These are phyloP conservation scores for Falcunculus frontatus DNA, from an alignment of 2,113 vertebrate species.

Conservation along the genomic window DNA sequence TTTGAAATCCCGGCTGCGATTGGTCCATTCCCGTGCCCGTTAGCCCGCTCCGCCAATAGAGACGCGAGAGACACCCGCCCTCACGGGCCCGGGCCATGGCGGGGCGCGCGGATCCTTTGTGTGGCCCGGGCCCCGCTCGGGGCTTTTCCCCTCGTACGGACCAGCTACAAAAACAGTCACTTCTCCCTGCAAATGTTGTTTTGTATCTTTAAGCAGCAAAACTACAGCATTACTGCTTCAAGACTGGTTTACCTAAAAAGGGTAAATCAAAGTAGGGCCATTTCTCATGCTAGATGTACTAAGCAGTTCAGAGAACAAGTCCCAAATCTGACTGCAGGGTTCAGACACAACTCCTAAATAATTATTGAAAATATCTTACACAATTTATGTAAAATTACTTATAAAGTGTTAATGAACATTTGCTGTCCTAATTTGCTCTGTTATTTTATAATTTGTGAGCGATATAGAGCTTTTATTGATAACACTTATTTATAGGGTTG, in stretches of 20 bases:
- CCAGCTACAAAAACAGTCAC: fast-evolving
- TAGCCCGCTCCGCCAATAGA: background rate
- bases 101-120: background rate
- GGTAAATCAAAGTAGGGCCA: background rate
- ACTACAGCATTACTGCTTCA: background rate
- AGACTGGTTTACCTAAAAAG: background rate
- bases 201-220: too few species aligned
- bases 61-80: fast-evolving
- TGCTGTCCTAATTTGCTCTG: too few species aligned
- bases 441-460: background rate
- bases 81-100: fast-evolving
- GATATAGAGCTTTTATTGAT: background rate
- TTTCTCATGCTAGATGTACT: fast-evolving
- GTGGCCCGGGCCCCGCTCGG: background rate
- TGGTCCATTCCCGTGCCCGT: fast-evolving
- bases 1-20: background rate
- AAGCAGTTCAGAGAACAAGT: background rate
- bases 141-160: fast-evolving
- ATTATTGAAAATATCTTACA: background rate
- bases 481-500: fast-evolving
- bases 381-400: background rate
- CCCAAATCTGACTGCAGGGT: background rate
- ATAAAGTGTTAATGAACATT: background rate
- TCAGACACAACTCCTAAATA: background rate
- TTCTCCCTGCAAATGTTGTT: background rate